Evolutionary conservation across 2,888 invertebrate species (phyloP).

Genomic region (Thalpophila matura): DNA sequence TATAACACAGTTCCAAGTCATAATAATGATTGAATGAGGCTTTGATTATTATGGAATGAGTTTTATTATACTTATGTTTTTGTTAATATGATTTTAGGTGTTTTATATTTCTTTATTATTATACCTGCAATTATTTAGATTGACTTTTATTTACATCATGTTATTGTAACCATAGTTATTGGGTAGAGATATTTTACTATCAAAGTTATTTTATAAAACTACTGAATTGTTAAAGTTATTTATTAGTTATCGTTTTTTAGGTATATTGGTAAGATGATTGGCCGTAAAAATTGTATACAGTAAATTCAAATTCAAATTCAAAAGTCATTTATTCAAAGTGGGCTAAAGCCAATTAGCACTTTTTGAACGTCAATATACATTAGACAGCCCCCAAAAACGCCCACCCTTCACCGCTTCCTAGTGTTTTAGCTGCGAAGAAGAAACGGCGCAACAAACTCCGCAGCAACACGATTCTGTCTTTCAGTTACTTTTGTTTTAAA

Average conservation of each 20-base stretch:
- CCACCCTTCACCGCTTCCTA: too few relatives aligned
- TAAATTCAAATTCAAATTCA: too few relatives aligned
- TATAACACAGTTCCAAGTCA: conserved; percentile 41
- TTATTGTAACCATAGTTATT: conserved; percentile 28
- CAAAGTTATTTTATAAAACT: conserved; percentile 29
- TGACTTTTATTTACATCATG: conserved; percentile 52
- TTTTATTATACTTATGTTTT: conserved; percentile 46
- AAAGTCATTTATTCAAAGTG: too few relatives aligned
- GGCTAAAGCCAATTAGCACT: too few relatives aligned
- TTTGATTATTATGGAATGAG: conserved; percentile 46
- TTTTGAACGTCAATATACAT: too few relatives aligned
- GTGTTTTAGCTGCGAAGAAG: too few relatives aligned
- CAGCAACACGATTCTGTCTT: too few relatives aligned
- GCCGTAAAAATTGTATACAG: conserved; percentile 3
- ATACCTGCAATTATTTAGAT: conserved; percentile 37
- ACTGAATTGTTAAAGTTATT: conserved; percentile 12
- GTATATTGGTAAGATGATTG: neutral
- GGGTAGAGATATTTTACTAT: conserved; percentile 20
- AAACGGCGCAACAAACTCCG: too few relatives aligned
- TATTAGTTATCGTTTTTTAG: conserved; percentile 24
- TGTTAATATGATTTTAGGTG: conserved; percentile 49
- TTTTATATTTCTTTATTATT: conserved; percentile 49
- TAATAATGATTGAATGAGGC: conserved; percentile 44
- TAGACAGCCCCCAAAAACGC: too few relatives aligned
- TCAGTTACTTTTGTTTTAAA: too few relatives aligned